These are phyloP conservation scores for Seladonia tumulorum DNA, from an alignment of 2,888 invertebrate genomes.

Conservation along the genomic window DNA sequence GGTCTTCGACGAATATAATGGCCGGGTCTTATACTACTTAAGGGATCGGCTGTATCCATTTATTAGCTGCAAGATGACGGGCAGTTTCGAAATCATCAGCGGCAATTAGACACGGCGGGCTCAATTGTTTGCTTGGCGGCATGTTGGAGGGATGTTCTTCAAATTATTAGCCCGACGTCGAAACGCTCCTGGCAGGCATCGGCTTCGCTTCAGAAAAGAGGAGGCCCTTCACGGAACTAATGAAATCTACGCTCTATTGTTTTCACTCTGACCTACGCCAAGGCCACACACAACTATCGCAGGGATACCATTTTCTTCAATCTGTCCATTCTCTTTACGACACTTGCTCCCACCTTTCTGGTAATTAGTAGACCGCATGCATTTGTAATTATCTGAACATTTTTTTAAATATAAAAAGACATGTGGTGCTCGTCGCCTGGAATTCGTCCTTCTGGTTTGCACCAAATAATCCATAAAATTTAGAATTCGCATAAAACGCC, in stretches of 20 bases:
- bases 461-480: too few relatives aligned
- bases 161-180: conserved; percentile 69
- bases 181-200: conserved; percentile 52
- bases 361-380: background rate
- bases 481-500: too few relatives aligned
- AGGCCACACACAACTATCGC: background rate
- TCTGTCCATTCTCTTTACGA: background rate
- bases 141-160: conserved; percentile 65
- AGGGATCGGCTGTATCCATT: conserved; percentile 69
- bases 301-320: background rate
- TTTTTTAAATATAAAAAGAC: too few relatives aligned
- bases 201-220: conserved; percentile 41
- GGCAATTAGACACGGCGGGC: conserved; percentile 74
- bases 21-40: conserved; percentile 59
- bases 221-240: conserved; percentile 53
- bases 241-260: conserved; percentile 58
- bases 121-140: conserved; percentile 79
- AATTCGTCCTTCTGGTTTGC: too few relatives aligned
- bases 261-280: conserved; percentile 29
- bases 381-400: too few relatives aligned
- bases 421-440: too few relatives aligned
- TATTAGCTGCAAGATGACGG: conserved; percentile 69
- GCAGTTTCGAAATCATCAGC: conserved; percentile 73
- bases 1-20: conserved; percentile 65
- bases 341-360: background rate